Percentiles rank a stretch among this genome's conserved stretches.
Evolutionary conservation across 2,888 invertebrate genomes (phyloP).

Genomic region (Idaea straminata): DNA sequence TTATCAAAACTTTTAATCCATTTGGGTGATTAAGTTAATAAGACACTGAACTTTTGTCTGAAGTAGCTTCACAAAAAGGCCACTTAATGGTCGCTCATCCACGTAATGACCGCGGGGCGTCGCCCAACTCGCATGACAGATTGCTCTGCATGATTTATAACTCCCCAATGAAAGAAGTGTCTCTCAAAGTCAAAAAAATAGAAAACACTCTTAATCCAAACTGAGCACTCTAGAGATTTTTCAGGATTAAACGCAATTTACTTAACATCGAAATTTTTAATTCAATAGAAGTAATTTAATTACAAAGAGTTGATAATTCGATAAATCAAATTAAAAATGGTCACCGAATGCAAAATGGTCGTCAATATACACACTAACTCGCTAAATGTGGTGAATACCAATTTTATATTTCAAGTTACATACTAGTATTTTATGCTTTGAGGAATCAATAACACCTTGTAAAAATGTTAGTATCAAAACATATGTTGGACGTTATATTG

Average conservation of each 20-base stretch:
- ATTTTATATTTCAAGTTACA: neutral
- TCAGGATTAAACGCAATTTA: constrained; percentile 19
- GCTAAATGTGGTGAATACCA: neutral
- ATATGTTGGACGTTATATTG: constrained; percentile 20
- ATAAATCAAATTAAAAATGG: neutral
- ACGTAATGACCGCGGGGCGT: neutral
- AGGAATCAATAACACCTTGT: constrained; percentile 21
- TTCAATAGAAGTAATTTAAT: constrained; percentile 22
- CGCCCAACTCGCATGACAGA: constrained; percentile 2
- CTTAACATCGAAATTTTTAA: constrained; percentile 17
- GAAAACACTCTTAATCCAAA: constrained; percentile 6
- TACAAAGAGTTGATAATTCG: constrained; percentile 9
- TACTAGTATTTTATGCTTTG: constrained; percentile 6
- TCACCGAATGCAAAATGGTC: neutral
- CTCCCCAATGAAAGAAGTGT: neutral
- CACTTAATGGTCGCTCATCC: constrained; percentile 1
- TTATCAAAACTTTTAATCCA: neutral
- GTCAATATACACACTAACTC: neutral
- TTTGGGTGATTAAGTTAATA: neutral
- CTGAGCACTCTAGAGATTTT: constrained; percentile 13
- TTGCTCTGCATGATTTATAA: constrained; percentile 4
- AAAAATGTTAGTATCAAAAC: constrained; percentile 24
- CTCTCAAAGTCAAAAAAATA: constrained; percentile 8
- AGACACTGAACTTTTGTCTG: neutral
- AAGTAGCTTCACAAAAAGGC: neutral